Evolutionary conservation across 2,797 vertebrate species (phyloP).

Genomic region (Smutsia gigantea): DNA sequence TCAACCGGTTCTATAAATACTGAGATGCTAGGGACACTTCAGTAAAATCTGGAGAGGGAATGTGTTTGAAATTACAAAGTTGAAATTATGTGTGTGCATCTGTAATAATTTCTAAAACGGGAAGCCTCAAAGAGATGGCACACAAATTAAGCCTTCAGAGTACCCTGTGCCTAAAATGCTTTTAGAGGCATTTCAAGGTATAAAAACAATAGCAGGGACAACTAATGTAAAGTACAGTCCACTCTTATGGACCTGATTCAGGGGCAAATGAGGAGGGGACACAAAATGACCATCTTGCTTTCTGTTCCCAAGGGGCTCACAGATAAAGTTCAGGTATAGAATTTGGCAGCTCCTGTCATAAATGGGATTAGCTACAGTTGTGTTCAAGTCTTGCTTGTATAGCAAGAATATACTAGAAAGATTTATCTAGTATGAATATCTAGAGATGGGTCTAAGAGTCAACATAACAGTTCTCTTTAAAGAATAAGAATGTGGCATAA

Average conservation of each 20-base stretch:
- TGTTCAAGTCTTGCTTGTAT: background rate
- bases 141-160: constrained; percentile 9
- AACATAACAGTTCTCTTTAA: background rate
- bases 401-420: background rate
- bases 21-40: constrained; percentile 51
- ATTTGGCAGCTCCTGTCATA: background rate
- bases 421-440: background rate
- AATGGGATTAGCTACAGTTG: background rate
- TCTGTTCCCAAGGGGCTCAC: background rate
- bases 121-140: background rate
- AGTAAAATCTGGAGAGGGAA: constrained; percentile 40
- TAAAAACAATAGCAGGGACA: background rate
- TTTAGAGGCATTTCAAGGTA: constrained; percentile 39
- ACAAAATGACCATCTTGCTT: background rate
- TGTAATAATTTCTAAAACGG: constrained; percentile 43
- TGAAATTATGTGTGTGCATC: constrained; percentile 39
- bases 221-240: background rate
- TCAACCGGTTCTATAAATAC: constrained; percentile 76
- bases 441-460: background rate
- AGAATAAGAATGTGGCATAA: background rate
- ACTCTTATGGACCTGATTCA: background rate
- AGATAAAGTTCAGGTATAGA: background rate
- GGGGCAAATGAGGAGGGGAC: background rate
- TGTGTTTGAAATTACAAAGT: constrained; percentile 57
- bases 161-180: constrained; percentile 56